Evolutionary conservation across 2,888 invertebrate species (phyloP), one percentile per base, ranked within the genome.

Genomic region (Abrostola tripartita): DNA sequence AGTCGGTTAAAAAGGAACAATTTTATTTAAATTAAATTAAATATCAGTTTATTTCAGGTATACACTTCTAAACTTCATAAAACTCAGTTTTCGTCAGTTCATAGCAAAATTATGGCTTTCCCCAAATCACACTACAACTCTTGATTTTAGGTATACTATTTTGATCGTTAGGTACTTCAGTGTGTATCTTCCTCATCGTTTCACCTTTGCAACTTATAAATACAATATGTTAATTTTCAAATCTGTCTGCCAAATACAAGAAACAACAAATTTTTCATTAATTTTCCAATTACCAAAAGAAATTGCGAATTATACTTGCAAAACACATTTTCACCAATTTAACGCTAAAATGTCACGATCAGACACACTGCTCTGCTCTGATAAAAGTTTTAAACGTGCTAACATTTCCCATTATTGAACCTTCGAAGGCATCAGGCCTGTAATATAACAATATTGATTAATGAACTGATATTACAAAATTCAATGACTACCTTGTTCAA

Each of bases 251-350:
- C 14, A 44, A 44, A 14, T 10, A 5, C 10, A 10, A 44, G 14
- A 44, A 8, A 14, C n/a, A 10, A 42, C n/a, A 42, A 12, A 44
- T 56, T 56, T 57, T 59, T 58, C 36, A 51, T 59, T 44, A 35
- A 52, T 42, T 57, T 53, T 51, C 35, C 35, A 24, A 64, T 73
- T 59, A 57, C 9, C 64, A 72, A 53, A 49, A 53, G 61, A 52
- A 61, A 71, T 61, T 11, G 38, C 37, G 61, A 65, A 74, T 74
- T 68, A 49, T 59, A 69, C 57, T 62, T 65, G 40, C 65, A 53
- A 70, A 69, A 75, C 9, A 52, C n/a, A 47, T 65, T 50, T 62
- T 52, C 24, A 56, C 64, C 52, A 68, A 61, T 61, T 69, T 47
- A 44, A 44, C 44, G 56, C 12, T 8, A 11, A 65, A 68, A 62